A percentile compares a stretch with the other conserved stretches of the same genome.
These are phyloP conservation scores for Acromyrmex heyeri DNA, from an alignment of 1,140 invertebrate genomes.

Conservation along the genomic window DNA sequence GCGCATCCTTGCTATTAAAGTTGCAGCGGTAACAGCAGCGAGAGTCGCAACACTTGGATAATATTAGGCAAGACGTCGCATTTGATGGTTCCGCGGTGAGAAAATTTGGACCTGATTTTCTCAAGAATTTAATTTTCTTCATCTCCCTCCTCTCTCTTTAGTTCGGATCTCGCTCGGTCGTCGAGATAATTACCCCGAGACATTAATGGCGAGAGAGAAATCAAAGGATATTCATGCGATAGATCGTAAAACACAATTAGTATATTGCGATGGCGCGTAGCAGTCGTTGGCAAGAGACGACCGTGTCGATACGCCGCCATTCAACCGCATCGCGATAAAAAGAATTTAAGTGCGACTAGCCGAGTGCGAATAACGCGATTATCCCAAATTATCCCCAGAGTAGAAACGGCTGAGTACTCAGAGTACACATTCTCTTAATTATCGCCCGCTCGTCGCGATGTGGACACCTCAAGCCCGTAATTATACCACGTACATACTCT, in stretches of 20 bases:
- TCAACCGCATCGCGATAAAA: background rate
- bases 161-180: background rate
- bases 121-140: constrained; percentile 40
- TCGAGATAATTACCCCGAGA: background rate
- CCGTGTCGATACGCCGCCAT: constrained; percentile 34
- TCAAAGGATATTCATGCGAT: background rate
- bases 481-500: background rate
- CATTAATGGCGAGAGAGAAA: constrained; percentile 21
- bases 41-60: constrained; percentile 30
- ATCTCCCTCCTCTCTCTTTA: background rate
- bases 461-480: constrained; percentile 8
- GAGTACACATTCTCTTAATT: constrained; percentile 34
- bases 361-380: constrained; percentile 13
- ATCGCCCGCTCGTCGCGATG: background rate
- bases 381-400: background rate
- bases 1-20: constrained; percentile 44
- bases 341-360: background rate
- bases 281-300: background rate
- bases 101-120: constrained; percentile 39
- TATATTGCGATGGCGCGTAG: constrained; percentile 8
- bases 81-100: constrained; percentile 40
- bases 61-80: constrained; percentile 44
- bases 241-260: constrained; percentile 42
- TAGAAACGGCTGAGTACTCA: background rate
- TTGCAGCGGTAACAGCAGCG: constrained; percentile 19